Percentiles rank a stretch among this genome's conserved stretches.
These are phyloP conservation scores for Chondrosia reniformis DNA, from an alignment of 37 sponge, comb jelly and placozoan species.

Conservation along the genomic window DNA sequence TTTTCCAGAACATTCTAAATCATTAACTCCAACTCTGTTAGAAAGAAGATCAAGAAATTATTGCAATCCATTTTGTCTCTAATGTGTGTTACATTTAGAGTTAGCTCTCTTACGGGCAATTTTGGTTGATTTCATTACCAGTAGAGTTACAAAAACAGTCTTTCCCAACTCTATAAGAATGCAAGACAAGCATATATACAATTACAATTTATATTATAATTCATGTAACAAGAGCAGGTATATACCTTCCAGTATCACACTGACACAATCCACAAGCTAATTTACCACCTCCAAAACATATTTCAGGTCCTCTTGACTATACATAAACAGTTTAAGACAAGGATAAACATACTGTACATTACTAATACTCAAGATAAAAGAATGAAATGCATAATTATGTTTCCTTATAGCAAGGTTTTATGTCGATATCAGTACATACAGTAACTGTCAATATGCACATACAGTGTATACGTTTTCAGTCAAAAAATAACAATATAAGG, in stretches of 20 bases:
- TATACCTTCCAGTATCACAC: conserved; percentile 65
- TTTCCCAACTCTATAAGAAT: conserved; percentile 29
- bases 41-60: neutral
- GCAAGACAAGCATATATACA: no score
- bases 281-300: conserved; percentile 54
- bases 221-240: neutral
- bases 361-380: no score
- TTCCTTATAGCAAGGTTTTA: no score
- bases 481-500: no score
- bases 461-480: no score
- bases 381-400: no score
- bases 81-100: neutral
- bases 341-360: no score
- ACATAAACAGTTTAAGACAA: no score
- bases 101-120: conserved; percentile 39
- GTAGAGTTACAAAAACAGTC: conserved; percentile 48
- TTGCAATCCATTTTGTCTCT: neutral
- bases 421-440: no score
- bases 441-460: no score
- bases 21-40: conserved; percentile 24
- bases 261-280: conserved; percentile 61
- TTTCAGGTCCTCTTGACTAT: no score
- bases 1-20: conserved; percentile 30
- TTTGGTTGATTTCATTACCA: conserved; percentile 2
- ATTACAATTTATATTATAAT: no score